A percentile compares a stretch with the other conserved stretches of the same genome.
Evolutionary conservation across 2,888 invertebrate species (phyloP).

Genomic region (Eristalis pertinax): DNA sequence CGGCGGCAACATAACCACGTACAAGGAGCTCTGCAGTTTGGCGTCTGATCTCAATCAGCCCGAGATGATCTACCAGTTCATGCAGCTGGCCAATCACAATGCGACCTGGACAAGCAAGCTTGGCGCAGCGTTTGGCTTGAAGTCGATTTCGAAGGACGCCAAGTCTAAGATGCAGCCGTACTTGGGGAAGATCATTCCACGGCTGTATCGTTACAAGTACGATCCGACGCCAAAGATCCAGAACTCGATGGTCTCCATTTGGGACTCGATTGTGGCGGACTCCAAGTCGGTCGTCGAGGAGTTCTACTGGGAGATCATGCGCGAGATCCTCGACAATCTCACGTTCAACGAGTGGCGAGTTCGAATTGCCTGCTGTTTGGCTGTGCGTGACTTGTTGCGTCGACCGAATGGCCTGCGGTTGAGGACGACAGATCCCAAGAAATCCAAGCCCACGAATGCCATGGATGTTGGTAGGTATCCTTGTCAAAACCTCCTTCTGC

Average conservation of each 20-base stretch:
- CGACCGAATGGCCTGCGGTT: slow-evolving; percentile 82
- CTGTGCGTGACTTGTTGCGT: slow-evolving; percentile 91
- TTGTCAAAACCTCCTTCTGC: background rate
- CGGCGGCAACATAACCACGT: slow-evolving; percentile 94
- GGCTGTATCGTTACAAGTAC: slow-evolving; percentile 91
- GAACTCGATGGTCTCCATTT: slow-evolving; percentile 96
- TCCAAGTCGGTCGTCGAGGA: slow-evolving; percentile 89
- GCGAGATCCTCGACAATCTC: slow-evolving; percentile 90
- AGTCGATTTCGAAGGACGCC: slow-evolving; percentile 91
- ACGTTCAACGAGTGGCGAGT: slow-evolving; percentile 94
- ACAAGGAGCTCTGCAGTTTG: slow-evolving; percentile 95
- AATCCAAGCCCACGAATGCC: slow-evolving; percentile 31
- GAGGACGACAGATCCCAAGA: slow-evolving; percentile 77
- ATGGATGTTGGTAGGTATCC: slow-evolving; percentile 75
- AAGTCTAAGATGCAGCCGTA: slow-evolving; percentile 91
- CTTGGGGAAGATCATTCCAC: slow-evolving; percentile 92
- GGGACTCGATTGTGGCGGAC: slow-evolving; percentile 94
- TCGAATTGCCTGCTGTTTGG: slow-evolving; percentile 94
- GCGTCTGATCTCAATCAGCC: slow-evolving; percentile 97
- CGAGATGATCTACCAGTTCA: slow-evolving; percentile 96
- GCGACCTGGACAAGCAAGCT: slow-evolving; percentile 95
- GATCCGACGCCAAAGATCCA: slow-evolving; percentile 96
- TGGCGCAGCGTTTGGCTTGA: slow-evolving; percentile 96
- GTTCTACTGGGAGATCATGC: slow-evolving; percentile 83
- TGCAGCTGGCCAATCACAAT: slow-evolving; percentile 97